phyloP scores from a whole-genome alignment of 2,113 vertebrate species.

The Calonectris borealis region DNA sequence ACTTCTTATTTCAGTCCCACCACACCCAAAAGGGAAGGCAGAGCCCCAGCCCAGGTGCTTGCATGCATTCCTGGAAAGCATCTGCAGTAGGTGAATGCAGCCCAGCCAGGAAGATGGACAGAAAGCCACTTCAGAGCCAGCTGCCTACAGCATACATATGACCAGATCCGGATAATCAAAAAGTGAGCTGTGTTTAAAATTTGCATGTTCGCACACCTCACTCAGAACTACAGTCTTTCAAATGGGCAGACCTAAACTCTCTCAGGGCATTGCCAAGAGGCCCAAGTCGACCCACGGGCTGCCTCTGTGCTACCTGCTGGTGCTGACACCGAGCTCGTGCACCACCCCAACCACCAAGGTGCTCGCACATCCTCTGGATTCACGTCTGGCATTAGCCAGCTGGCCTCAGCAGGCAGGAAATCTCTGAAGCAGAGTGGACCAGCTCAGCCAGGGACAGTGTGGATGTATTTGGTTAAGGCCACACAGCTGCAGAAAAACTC shows the following conservation, averaged over 20 bases:
- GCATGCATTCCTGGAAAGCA: background rate
- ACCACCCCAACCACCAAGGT: background rate
- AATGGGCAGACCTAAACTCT: background rate
- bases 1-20: background rate
- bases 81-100: accelerated
- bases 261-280: background rate
- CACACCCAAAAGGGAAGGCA: background rate
- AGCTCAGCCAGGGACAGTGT: accelerated
- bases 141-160: background rate
- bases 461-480: background rate
- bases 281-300: background rate
- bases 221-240: background rate
- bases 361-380: background rate
- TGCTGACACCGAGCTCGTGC: background rate
- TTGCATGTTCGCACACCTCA: accelerated
- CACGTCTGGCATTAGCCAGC: background rate
- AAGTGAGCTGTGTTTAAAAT: background rate
- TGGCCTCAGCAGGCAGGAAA: background rate
- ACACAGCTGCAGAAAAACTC: background rate
- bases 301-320: background rate
- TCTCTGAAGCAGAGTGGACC: background rate
- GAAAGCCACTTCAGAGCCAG: background rate
- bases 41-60: background rate
- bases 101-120: background rate
- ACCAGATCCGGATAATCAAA: background rate